A percentile compares a stretch with the other conserved stretches of the same genome.
Conservation (phyloP, 2,888 invertebrate genomes). For the Tridacna gigas region DNA sequence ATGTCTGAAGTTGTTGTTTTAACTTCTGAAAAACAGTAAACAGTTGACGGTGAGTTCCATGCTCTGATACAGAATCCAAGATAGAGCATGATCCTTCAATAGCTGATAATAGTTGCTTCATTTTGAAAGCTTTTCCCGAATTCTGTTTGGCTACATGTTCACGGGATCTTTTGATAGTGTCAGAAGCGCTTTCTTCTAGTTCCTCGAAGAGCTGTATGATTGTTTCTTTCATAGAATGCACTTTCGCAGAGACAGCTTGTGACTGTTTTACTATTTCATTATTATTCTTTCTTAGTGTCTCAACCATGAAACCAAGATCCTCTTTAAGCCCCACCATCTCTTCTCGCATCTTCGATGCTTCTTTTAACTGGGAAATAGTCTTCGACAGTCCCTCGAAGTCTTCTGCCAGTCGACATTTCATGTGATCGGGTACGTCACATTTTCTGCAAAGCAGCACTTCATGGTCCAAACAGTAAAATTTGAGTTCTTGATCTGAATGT, state of each 20-base stretch:
- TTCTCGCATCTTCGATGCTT: conserved; percentile 37
- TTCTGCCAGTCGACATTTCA: conserved; percentile 46
- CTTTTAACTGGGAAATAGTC: conserved; percentile 29
- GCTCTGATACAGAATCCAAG: conserved; percentile 43
- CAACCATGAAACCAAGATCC: conserved; percentile 43
- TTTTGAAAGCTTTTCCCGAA: conserved; percentile 49
- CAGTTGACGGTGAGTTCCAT: conserved; percentile 47
- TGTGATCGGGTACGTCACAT: conserved; percentile 45
- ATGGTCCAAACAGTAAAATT: conserved; percentile 51
- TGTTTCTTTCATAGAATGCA: conserved; percentile 52
- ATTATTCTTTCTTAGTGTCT: conserved; percentile 47
- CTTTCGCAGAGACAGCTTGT: conserved; percentile 45
- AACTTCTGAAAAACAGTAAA: conserved; percentile 49
- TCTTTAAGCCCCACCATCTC: conserved; percentile 50
- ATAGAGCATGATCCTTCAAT: conserved; percentile 50
- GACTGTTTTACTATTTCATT: conserved; percentile 46
- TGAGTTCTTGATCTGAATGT: conserved; percentile 38
- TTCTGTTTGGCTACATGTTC: conserved; percentile 44
- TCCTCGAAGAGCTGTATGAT: conserved; percentile 50
- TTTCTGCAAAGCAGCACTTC: conserved; percentile 47
- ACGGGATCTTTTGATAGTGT: conserved; percentile 40
- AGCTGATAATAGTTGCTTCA: conserved; percentile 44
- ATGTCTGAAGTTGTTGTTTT: conserved; percentile 49
- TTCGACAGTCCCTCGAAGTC: conserved; percentile 48
- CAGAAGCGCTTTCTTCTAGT: conserved; percentile 43